Evolutionary conservation across 1,140 invertebrate genomes (phyloP), one percentile per base, ranked within the genome.

Genomic region (Drosophila sp.): DNA sequence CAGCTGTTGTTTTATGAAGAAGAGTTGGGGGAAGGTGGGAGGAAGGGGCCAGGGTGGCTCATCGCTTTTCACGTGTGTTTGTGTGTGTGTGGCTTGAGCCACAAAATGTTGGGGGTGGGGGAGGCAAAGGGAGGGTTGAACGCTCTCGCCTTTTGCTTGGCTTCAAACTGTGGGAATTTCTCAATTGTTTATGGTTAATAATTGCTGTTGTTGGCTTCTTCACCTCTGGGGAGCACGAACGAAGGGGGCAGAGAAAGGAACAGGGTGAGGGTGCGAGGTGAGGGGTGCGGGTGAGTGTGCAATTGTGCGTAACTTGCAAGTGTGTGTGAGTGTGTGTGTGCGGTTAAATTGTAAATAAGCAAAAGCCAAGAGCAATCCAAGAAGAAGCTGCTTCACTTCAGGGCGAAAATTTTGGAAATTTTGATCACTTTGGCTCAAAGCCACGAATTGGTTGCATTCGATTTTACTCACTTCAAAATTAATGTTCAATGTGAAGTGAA

Each of bases 151-250:
- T 32, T 47, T 47, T 47, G 23, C 44, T 50, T 50, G 23, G 10
- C 44, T 50, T 50, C 64, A 72, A 78, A 87, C 83, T 87, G 83
- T 87, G 83, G 84, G 83, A 87, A 87, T 86, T 87, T 89, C 83
- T 87, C 83, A 87, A 87, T 87, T 87, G 83, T 79, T 87, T 77
- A 87, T 89, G 83, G 70, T 87, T 87, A 87, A 87, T 87, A 87
- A 87, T 87, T 87, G 83, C 84, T 87, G 81, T 87, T 89, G 83
- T 87, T 87, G 83, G 84, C 83, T 87, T 87, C 83, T 72, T 87
- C 83, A 83, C 84, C 80, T 87, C 70, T 47, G 60, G 11, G 25
- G 32, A 35, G 58, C n/a, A 40, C 25, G 23, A 30, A 29, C 6
- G 17, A 27, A 8, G 54, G 58, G 62, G 50, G 47, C 65, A 47